Percentiles rank a stretch among this genome's conserved stretches.
Evolutionary conservation across 2,113 vertebrate genomes (phyloP).

Genomic region (Burhinus bistriatus): DNA sequence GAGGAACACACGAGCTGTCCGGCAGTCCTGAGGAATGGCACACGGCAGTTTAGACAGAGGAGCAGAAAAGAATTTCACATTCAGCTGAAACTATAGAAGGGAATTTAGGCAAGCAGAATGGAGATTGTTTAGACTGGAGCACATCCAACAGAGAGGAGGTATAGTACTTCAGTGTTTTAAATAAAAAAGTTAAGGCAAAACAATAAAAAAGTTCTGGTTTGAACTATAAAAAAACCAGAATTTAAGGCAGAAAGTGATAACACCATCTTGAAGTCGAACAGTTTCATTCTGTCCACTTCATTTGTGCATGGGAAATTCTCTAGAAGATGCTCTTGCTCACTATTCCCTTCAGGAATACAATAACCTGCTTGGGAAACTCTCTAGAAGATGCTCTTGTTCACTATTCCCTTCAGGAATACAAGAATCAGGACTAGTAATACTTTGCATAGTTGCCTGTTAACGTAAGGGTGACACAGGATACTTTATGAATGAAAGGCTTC

Average conservation of each 20-base stretch:
- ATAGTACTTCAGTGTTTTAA: neutral
- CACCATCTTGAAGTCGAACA: accelerated
- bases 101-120: neutral
- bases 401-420: neutral
- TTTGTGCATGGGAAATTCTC: neutral
- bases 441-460: neutral
- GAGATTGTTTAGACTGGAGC: conserved; percentile 33
- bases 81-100: conserved; percentile 3
- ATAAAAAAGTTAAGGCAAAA: neutral
- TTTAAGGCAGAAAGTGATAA: neutral
- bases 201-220: neutral
- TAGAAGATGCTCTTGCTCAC: neutral
- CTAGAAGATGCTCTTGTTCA: neutral
- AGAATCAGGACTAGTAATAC: neutral
- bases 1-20: neutral
- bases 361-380: neutral
- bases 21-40: neutral
- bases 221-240: neutral
- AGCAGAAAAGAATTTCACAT: neutral
- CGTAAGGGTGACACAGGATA: neutral
- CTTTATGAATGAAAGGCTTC: neutral
- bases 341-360: neutral
- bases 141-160: conserved; percentile 14
- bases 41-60: neutral
- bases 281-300: neutral